Evolutionary conservation across 2,797 vertebrate species (phyloP).

Genomic region (Hippoglossus hippoglossus): DNA sequence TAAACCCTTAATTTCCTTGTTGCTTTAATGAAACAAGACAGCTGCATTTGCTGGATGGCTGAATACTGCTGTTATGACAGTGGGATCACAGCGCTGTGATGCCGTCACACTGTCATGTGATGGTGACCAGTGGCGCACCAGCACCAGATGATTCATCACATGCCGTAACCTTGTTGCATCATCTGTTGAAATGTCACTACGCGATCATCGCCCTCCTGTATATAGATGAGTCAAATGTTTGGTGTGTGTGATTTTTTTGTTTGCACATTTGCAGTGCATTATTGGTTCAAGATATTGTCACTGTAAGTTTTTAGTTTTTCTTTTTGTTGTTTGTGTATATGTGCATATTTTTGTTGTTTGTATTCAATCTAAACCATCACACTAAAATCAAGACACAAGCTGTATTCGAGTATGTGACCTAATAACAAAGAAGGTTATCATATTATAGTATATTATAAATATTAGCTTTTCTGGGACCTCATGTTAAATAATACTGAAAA

Average conservation of each 20-base stretch:
- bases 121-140: constrained; percentile 8
- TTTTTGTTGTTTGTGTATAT: constrained; percentile 6
- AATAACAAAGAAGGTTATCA: background rate
- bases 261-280: constrained; percentile 15
- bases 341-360: constrained; percentile 2
- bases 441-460: no score
- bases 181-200: constrained; percentile 28
- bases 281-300: constrained; percentile 5
- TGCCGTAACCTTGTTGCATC: constrained; percentile 18
- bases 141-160: constrained; percentile 39
- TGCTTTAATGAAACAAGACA: constrained; percentile 8
- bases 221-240: constrained; percentile 20
- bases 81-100: constrained; percentile 10
- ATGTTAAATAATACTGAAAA: background rate
- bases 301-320: background rate
- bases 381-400: background rate
- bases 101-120: constrained; percentile 18
- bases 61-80: constrained; percentile 7
- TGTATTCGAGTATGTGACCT: background rate
- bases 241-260: constrained; percentile 19
- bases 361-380: background rate
- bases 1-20: background rate
- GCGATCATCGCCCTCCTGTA: background rate
- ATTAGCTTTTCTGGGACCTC: background rate
- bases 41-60: constrained; percentile 3